phyloP scores from a whole-genome alignment of 2,113 vertebrate species.

The Eulemur rufifrons region DNA sequence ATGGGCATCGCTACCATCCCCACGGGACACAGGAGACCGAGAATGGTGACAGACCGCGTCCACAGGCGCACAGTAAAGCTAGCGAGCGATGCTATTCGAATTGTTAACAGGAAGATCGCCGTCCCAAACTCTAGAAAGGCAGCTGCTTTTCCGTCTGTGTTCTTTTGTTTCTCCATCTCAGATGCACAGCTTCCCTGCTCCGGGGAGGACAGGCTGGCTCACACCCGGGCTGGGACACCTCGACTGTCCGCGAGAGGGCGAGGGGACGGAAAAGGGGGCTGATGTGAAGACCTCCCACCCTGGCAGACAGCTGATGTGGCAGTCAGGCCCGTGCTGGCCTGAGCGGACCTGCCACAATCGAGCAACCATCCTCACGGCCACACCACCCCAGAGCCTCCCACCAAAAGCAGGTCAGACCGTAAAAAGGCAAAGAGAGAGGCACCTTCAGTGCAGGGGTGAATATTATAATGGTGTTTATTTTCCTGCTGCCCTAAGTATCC shows the following conservation, averaged over 20 bases:
- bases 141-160: not conserved
- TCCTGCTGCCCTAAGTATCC: constrained; percentile 16
- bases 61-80: not conserved
- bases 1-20: not conserved
- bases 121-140: not conserved
- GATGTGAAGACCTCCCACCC: too few species aligned
- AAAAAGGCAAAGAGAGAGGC: not conserved
- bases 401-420: not conserved
- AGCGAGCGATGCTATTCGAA: not conserved
- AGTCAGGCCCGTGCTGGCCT: not conserved
- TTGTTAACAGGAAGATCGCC: not conserved
- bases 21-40: not conserved
- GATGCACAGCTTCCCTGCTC: not conserved
- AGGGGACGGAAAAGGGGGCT: not conserved
- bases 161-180: not conserved
- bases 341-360: too few species aligned
- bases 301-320: not conserved
- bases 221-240: not conserved
- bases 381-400: not conserved
- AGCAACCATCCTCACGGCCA: not conserved
- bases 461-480: not conserved
- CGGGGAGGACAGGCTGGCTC: not conserved
- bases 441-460: not conserved
- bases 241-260: not conserved
- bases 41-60: not conserved